phyloP scores from a whole-genome alignment of 2,113 vertebrate genomes.

The Thamnaconus septentrionalis region DNA sequence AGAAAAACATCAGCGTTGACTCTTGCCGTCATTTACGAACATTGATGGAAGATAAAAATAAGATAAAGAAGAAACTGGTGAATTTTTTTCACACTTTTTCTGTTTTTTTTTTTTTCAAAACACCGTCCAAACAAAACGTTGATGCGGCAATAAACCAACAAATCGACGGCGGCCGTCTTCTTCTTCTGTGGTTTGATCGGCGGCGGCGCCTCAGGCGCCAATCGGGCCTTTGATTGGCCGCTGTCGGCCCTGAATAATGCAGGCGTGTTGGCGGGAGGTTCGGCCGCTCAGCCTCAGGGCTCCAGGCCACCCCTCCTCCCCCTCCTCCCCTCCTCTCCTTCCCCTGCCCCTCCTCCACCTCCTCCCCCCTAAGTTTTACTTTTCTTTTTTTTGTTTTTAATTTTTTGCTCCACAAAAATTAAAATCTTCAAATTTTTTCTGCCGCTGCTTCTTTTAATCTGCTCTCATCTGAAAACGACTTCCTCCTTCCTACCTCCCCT shows the following conservation, averaged over 20 bases:
- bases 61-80: no score
- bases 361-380: constrained; percentile 80
- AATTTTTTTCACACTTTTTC: neutral
- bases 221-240: constrained; percentile 62
- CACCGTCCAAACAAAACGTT: neutral
- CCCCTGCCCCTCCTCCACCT: neutral
- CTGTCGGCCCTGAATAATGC: constrained; percentile 74
- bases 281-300: constrained; percentile 22
- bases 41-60: no score
- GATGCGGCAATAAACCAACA: constrained; percentile 52
- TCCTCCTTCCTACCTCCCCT: constrained; percentile 39
- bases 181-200: constrained; percentile 47
- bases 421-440: constrained; percentile 85
- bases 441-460: constrained; percentile 94
- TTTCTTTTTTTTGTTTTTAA: no score
- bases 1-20: no score
- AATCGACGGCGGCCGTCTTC: constrained; percentile 39
- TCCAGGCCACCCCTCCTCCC: no score
- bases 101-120: neutral
- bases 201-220: constrained; percentile 57
- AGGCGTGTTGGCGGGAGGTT: constrained; percentile 65
- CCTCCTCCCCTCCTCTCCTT: constrained; percentile 21
- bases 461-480: constrained; percentile 87
- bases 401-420: constrained; percentile 69
- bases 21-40: no score